Base-by-base conservation (phyloP, 1,140 invertebrate genomes). In the Thalassaphorura encarpata region DNA sequence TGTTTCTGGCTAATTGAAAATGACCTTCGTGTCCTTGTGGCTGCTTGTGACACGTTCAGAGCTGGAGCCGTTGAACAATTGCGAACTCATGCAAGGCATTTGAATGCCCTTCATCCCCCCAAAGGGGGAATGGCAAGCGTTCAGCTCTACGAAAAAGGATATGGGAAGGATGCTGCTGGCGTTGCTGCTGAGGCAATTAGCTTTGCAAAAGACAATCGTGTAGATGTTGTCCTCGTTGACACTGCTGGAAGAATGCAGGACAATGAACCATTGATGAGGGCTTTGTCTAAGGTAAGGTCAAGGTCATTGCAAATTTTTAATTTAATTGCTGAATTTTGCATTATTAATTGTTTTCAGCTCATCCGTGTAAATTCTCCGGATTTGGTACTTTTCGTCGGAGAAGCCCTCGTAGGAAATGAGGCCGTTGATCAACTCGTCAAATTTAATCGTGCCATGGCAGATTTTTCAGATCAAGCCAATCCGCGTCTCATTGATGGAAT, bases 1-100 rank as follows among this genome's bases (percentile, higher is more conserved):
- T 93, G 92, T 68, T 99, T 99, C 71, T 99, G 97, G 97, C 75
- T 99, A 47, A 93, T 98, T 63, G 95, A 99, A 75, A 99, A 99
- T 72, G 86, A 91, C 66, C 83, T 97, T 66, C 81, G 87, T 40
- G 96, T 99, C 16, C 71, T 99, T 64, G 97, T 99, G 58, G 96
- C 96, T 16, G 97, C 97, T 33, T 99, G 97, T 72, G 97, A 99
- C 75, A 99, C 97, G 40, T 99, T 99, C 76, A 80, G 97, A 66
- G 95, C 97, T 27, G 97, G 97, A 41, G 97, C 97, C 51, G 96
- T 99, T 2, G 97, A 99, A 73, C 97, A 99, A 71, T 74, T 99
- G 47, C 79, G 94, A 21, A 99, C 96, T 2, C 97, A 99, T 71
- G 87, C 84, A 62, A 78, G 87, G 21, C 89, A 97, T 68, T 75